Percentiles rank a stretch among this genome's conserved stretches.
phyloP scores from a whole-genome alignment of 1,140 invertebrate genomes.

The Drosophila quadrilineata region DNA sequence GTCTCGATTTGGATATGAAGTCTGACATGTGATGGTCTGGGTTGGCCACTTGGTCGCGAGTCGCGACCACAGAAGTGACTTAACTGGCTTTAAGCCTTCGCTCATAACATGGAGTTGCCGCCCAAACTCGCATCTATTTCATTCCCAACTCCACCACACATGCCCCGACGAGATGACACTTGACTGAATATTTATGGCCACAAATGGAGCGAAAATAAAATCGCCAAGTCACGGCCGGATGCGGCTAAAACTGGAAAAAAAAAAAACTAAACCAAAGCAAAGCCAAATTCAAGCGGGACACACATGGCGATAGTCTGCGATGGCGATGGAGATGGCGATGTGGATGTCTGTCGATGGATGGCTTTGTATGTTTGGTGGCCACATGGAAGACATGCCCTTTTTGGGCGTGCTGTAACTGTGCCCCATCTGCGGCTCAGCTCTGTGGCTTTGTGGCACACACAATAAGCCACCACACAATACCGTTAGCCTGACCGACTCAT shows the following conservation, averaged over 20 bases:
- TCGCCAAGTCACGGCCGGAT: slow-evolving; percentile 71
- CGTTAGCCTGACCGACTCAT: slow-evolving; percentile 62
- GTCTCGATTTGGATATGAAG: slow-evolving; percentile 9
- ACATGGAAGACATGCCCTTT: slow-evolving; percentile 60
- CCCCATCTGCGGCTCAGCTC: slow-evolving; percentile 28
- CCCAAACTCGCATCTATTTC: slow-evolving; percentile 63
- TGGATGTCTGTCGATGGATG: slow-evolving; percentile 34
- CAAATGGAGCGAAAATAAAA: slow-evolving; percentile 79
- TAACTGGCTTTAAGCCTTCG: slow-evolving; percentile 74
- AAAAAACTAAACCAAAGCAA: slow-evolving; percentile 14
- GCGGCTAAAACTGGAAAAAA: slow-evolving; percentile 5
- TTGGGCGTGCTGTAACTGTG: slow-evolving; percentile 53
- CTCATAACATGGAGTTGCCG: not conserved
- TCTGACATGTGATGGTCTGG: slow-evolving; percentile 20
- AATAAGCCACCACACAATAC: slow-evolving; percentile 39
- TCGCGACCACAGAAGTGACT: slow-evolving; percentile 73
- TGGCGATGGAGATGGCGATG: slow-evolving; percentile 17
- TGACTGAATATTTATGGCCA: slow-evolving; percentile 79
- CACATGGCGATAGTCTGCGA: slow-evolving; percentile 54
- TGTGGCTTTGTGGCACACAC: slow-evolving; percentile 25
- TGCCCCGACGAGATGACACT: slow-evolving; percentile 72
- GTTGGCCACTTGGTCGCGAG: slow-evolving; percentile 68
- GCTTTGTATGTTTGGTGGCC: slow-evolving; percentile 31
- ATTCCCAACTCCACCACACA: slow-evolving; percentile 75
- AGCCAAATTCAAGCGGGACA: slow-evolving; percentile 45